phyloP scores from a whole-genome alignment of 2,797 vertebrate species.

The Phataginus tetradactyla region DNA sequence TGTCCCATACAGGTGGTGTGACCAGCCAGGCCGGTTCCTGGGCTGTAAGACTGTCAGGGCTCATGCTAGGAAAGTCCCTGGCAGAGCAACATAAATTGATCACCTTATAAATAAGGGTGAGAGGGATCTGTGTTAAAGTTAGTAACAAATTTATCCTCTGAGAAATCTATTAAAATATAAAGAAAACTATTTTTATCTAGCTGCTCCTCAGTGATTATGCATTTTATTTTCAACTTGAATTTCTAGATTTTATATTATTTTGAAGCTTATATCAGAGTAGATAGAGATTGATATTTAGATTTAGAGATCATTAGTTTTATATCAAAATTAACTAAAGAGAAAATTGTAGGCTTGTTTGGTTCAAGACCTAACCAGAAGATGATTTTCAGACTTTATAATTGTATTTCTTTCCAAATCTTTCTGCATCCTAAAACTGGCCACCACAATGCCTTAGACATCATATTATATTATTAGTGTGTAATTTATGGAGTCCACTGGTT shows the following conservation, averaged over 20 bases:
- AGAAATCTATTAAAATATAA: neutral
- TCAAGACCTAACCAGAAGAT: neutral
- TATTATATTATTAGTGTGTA: neutral
- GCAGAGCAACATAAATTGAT: neutral
- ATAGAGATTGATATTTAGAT: neutral
- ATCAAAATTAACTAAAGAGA: constrained; percentile 12
- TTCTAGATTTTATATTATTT: neutral
- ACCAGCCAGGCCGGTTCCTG: neutral
- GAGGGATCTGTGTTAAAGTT: neutral
- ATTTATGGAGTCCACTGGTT: neutral
- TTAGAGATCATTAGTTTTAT: neutral
- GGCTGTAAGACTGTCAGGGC: neutral
- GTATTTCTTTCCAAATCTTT: neutral
- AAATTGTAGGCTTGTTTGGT: neutral
- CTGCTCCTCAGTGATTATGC: neutral
- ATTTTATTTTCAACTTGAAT: constrained; percentile 46
- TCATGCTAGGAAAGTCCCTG: neutral
- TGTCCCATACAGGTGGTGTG: neutral
- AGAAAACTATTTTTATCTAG: neutral
- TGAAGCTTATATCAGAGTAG: neutral
- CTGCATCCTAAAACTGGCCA: neutral
- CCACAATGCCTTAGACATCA: neutral
- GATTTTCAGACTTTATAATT: neutral
- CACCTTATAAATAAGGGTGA: neutral
- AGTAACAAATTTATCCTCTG: neutral